These are phyloP conservation scores for Popillia japonica DNA, from an alignment of 1,140 invertebrate genomes.

Conservation along the genomic window DNA sequence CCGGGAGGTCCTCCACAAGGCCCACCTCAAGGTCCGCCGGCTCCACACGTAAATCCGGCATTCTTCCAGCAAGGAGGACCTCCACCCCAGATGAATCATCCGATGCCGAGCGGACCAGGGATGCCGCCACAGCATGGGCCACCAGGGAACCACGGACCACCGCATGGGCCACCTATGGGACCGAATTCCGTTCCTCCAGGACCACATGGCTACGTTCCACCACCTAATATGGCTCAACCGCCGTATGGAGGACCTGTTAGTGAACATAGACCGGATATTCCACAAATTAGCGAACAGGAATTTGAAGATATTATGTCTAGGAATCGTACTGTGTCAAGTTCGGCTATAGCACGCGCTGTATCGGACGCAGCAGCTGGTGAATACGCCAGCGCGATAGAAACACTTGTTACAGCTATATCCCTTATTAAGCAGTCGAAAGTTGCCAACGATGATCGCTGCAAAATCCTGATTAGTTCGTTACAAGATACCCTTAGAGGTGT, in stretches of 20 bases:
- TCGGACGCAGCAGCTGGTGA: constrained; percentile 97
- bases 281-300: constrained; percentile 88
- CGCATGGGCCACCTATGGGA: constrained; percentile 66
- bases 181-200: constrained; percentile 66
- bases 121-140: constrained; percentile 67
- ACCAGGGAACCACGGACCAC: constrained; percentile 68
- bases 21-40: constrained; percentile 75
- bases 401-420: constrained; percentile 97
- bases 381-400: constrained; percentile 97
- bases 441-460: constrained; percentile 96
- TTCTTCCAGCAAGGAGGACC: constrained; percentile 85
- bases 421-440: constrained; percentile 99
- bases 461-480: constrained; percentile 95
- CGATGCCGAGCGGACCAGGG: constrained; percentile 55
- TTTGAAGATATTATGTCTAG: constrained; percentile 98
- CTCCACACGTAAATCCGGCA: constrained; percentile 95
- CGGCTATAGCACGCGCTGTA: constrained; percentile 95
- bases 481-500: constrained; percentile 97
- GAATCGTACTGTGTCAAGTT: constrained; percentile 96
- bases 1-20: constrained; percentile 70
- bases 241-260: constrained; percentile 56
- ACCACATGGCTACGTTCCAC: constrained; percentile 70
- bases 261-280: constrained; percentile 67
- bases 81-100: constrained; percentile 69
- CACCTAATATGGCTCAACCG: constrained; percentile 55